These are phyloP conservation scores for Rhimphoctona megacephalus DNA, from an alignment of 2,888 invertebrate species.

Conservation along the genomic window DNA sequence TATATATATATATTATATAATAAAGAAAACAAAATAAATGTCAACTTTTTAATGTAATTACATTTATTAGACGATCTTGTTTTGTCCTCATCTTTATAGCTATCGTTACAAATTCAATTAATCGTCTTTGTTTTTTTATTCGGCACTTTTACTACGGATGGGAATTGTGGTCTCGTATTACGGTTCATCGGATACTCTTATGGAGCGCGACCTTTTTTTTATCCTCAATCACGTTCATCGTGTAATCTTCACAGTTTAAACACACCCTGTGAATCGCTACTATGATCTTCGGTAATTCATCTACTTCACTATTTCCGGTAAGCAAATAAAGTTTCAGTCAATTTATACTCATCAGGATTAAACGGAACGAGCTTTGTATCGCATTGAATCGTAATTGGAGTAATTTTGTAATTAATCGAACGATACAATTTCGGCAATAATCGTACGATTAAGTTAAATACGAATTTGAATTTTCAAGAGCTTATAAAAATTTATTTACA, in stretches of 20 bases:
- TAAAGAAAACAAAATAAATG: conserved; percentile 79
- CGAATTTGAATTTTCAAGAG: no score
- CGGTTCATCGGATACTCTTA: conserved; percentile 9
- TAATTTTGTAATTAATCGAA: neutral
- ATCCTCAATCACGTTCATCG: conserved; percentile 15
- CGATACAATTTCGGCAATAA: neutral
- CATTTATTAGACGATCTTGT: conserved; percentile 62
- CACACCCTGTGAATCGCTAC: neutral
- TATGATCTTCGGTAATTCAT: neutral
- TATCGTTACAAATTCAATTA: neutral
- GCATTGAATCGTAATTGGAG: neutral
- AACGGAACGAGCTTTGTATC: neutral
- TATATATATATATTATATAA: conserved; percentile 75
- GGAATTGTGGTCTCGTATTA: conserved; percentile 9
- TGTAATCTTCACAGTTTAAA: neutral
- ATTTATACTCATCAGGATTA: neutral
- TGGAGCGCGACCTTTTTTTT: neutral
- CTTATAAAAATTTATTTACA: no score
- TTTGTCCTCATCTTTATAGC: neutral
- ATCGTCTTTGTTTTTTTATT: neutral
- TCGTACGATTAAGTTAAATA: neutral
- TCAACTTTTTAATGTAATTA: conserved; percentile 69
- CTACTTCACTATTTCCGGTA: conserved; percentile 13
- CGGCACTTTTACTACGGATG: neutral
- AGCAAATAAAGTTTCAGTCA: neutral